A percentile compares a stretch with the other conserved stretches of the same genome.
phyloP scores from a whole-genome alignment of 2,113 vertebrate genomes.

The Chascanopsetta lugubris region DNA sequence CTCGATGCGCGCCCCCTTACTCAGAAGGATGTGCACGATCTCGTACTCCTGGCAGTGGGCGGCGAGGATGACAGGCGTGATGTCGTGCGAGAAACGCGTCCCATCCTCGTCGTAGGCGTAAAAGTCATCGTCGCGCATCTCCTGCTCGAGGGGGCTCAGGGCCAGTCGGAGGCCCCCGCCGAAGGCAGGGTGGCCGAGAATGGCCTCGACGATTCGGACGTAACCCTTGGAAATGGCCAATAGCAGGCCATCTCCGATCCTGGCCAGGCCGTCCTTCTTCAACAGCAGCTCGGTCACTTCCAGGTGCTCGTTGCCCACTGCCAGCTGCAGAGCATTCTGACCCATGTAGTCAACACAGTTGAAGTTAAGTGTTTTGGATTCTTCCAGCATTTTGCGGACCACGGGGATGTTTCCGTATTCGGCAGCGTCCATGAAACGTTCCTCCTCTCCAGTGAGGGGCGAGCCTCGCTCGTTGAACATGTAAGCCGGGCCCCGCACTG shows the following conservation, averaged over 20 bases:
- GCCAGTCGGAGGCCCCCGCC: constrained; percentile 89
- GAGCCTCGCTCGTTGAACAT: constrained; percentile 98
- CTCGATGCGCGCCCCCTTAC: constrained; percentile 93
- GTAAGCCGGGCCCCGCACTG: constrained; percentile 93
- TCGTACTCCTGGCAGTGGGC: constrained; percentile 98
- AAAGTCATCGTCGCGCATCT: constrained; percentile 93
- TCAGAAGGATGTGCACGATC: constrained; percentile 94
- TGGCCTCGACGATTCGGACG: constrained; percentile 95
- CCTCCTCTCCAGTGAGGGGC: constrained; percentile 91
- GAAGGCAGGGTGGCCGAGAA: constrained; percentile 91
- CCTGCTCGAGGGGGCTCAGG: constrained; percentile 91
- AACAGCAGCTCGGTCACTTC: constrained; percentile 96
- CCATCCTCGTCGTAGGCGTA: constrained; percentile 96
- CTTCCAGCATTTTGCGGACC: constrained; percentile 96
- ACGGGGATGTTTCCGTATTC: constrained; percentile 98
- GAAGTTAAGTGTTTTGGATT: constrained; percentile 95
- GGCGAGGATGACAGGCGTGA: constrained; percentile 93
- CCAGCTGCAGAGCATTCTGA: constrained; percentile 93
- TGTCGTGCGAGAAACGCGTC: constrained; percentile 94
- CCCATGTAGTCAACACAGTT: constrained; percentile 99
- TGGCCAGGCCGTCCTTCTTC: constrained; percentile 91
- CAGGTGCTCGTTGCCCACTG: constrained; percentile 94
- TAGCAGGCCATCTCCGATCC: constrained; percentile 92
- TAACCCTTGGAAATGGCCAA: constrained; percentile 97
- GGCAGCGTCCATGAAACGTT: constrained; percentile 92